These are phyloP conservation scores for Eupristina koningsbergeri DNA, from an alignment of 1,140 invertebrate species.

Conservation along the genomic window DNA sequence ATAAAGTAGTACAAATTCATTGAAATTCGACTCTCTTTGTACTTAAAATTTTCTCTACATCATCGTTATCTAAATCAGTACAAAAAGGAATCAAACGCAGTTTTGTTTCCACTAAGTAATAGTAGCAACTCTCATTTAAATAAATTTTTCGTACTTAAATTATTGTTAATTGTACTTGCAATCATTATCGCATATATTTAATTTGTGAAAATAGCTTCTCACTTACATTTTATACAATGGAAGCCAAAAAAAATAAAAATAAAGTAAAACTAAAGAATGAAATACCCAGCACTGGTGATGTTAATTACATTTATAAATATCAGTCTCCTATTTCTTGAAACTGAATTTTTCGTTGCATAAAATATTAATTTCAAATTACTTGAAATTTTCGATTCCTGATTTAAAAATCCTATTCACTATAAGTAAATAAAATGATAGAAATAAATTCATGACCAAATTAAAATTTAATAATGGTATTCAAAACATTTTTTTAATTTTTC, in stretches of 20 bases:
- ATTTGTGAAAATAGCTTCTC: slow-evolving; percentile 27
- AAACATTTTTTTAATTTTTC: not conserved
- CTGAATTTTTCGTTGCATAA: slow-evolving; percentile 36
- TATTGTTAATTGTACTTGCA: slow-evolving; percentile 55
- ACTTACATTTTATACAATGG: slow-evolving; percentile 20
- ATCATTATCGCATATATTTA: slow-evolving; percentile 26
- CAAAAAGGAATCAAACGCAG: slow-evolving; percentile 28
- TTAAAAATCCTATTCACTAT: slow-evolving; percentile 22
- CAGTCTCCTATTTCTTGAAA: slow-evolving; percentile 16
- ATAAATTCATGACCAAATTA: not conserved
- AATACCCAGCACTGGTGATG: slow-evolving; percentile 10
- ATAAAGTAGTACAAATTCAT: not conserved
- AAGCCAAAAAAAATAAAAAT: slow-evolving; percentile 6
- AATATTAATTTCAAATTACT: slow-evolving; percentile 16
- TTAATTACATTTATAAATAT: not conserved
- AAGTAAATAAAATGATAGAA: not conserved
- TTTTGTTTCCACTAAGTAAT: slow-evolving; percentile 8
- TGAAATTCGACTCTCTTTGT: slow-evolving; percentile 38
- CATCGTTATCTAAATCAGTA: slow-evolving; percentile 41
- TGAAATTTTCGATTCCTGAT: slow-evolving; percentile 11
- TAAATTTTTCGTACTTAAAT: slow-evolving; percentile 34
- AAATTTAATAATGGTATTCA: not conserved
- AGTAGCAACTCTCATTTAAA: slow-evolving; percentile 23
- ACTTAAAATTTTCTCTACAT: slow-evolving; percentile 5
- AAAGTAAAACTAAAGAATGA: slow-evolving; percentile 23